phyloP scores from a whole-genome alignment of 2,113 vertebrate species.

The Chaetorhynchus papuensis region DNA sequence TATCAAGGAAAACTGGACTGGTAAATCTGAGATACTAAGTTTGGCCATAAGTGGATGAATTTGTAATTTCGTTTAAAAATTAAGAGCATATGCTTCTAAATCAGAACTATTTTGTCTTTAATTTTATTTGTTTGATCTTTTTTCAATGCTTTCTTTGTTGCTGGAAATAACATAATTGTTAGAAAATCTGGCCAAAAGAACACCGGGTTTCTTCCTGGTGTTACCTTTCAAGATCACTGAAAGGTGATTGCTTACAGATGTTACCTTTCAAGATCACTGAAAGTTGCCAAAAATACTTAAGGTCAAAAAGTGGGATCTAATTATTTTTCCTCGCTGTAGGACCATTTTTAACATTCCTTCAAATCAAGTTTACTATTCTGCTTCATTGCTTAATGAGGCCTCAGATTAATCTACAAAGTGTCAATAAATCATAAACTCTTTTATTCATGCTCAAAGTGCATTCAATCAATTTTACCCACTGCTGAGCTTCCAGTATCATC shows the following conservation, averaged over 20 bases:
- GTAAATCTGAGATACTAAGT: neutral
- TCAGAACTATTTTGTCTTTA: neutral
- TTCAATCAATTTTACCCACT: conserved; percentile 64
- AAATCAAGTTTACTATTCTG: conserved; percentile 24
- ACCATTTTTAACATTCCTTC: conserved; percentile 9
- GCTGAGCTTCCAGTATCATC: conserved; percentile 55
- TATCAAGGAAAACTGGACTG: neutral
- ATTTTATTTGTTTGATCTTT: neutral
- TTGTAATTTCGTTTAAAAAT: neutral
- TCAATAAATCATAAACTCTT: conserved; percentile 67
- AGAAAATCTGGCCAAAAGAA: neutral
- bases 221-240: neutral
- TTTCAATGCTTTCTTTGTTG: neutral
- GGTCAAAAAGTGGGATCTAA: neutral
- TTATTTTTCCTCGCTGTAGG: neutral
- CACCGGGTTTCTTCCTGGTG: rapidly evolving
- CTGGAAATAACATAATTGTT: neutral
- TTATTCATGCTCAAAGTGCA: conserved; percentile 48
- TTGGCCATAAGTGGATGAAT: neutral
- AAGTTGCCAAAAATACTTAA: neutral
- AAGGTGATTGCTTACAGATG: neutral
- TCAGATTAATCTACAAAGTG: conserved; percentile 57
- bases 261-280: neutral
- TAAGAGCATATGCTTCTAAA: neutral
- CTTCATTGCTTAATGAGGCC: conserved; percentile 12